Base-by-base conservation (phyloP, 2,888 invertebrate genomes). In the Mycogona germanica region DNA sequence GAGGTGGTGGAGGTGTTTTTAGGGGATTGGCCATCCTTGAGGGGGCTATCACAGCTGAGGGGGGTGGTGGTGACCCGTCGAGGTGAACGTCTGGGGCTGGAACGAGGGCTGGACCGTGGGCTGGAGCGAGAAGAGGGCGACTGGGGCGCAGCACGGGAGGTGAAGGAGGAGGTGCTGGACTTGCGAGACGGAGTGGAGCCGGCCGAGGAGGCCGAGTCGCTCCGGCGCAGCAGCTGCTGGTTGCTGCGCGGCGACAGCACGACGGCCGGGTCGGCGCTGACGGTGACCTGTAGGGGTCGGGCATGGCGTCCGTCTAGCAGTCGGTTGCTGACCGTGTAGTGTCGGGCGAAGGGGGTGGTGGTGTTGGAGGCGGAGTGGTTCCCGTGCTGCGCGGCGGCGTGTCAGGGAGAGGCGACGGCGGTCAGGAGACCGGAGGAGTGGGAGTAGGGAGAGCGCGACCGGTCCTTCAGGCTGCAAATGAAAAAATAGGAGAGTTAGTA, bases 321-420 rank as follows among this genome's bases (percentile, higher is more conserved):
- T 6, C 6, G 9, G 41, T n/a, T n/a, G n/a, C n/a, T n/a, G n/a
- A n/a, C n/a, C n/a, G n/a, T n/a, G n/a, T n/a, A n/a, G 35, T 37
- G 37, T 2, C 28, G 21, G 23, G 21, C 35, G 23, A 25, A 21
- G 25, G 35, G 49, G 14, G 47, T 47, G 30, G 17, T 29, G 30
- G 28, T 28, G 14, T 30, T 28, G 35, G 49, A 49, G 25, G 21
- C 21, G 28, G 49, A 2, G 1, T 17, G 30, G 52, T 52, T 52
- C 12, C 23, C 40, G 45, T 52, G 52, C 45, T 52, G 52, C 45
- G 17, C 32, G 23, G 17, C 32, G 23, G 44, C 12, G 21, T 52
- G 52, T 52, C 52, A 52, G 9, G 52, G 52, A 28, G 40, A 28
- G 51, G 51, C 6, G 52, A 52, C 17, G n/a, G 7, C 4, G 17